Evolutionary conservation across 2,888 invertebrate species (phyloP).

Genomic region (Acrocera orbiculus): DNA sequence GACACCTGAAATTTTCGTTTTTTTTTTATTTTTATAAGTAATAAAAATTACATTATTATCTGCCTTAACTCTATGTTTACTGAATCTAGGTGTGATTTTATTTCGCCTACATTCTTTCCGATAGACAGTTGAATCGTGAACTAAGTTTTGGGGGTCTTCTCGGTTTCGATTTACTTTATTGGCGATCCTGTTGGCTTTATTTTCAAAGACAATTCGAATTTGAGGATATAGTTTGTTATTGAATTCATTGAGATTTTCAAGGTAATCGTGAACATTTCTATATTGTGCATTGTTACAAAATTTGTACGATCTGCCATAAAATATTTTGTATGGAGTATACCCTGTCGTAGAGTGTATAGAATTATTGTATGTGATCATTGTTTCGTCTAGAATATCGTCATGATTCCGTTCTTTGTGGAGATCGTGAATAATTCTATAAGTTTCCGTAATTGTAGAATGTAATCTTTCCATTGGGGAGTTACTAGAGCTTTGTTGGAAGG

Average conservation of each 20-base stretch:
- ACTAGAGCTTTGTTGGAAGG: slow-evolving; percentile 5
- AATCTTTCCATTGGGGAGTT: slow-evolving; percentile 4
- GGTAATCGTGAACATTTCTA: slow-evolving; percentile 2
- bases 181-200: not conserved
- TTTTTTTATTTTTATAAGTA: no score
- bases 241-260: slow-evolving; percentile 2
- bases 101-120: slow-evolving; percentile 6
- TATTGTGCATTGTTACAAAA: not conserved
- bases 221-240: not conserved
- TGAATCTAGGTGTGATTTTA: no score
- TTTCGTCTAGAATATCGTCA: slow-evolving; percentile 1
- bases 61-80: slow-evolving; percentile 1
- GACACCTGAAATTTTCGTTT: no score
- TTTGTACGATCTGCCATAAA: not conserved
- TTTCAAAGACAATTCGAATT: not conserved
- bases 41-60: no score
- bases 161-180: not conserved
- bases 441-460: slow-evolving; percentile 4
- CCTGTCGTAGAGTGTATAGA: not conserved
- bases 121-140: not conserved
- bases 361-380: slow-evolving; percentile 4
- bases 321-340: not conserved
- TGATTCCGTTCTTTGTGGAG: not conserved
- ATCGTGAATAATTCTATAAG: not conserved
- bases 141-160: not conserved